Evolutionary conservation across 2,888 invertebrate species (phyloP).

Genomic region (Agrotis segetum): DNA sequence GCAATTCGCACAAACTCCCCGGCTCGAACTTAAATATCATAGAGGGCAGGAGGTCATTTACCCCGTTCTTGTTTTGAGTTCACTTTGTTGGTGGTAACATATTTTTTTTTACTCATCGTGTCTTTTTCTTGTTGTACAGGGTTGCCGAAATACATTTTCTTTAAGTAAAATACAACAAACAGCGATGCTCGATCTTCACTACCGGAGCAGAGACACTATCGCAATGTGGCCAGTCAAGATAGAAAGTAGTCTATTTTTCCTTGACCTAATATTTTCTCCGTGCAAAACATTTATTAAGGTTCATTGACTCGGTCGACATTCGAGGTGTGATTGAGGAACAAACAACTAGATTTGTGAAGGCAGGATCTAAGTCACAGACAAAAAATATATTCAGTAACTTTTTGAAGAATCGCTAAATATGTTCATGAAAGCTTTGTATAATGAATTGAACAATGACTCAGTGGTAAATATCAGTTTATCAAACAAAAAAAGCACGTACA

Average conservation of each 20-base stretch:
- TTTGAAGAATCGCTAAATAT: neutral
- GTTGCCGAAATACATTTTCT: conserved; percentile 12
- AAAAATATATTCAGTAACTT: neutral
- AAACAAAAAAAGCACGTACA: conserved; percentile 29
- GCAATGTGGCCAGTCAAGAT: conserved; percentile 47
- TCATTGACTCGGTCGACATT: conserved; percentile 46
- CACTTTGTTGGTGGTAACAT: conserved; percentile 30
- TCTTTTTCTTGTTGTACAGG: neutral
- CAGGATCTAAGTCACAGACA: conserved; percentile 1
- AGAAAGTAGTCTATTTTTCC: conserved; percentile 40
- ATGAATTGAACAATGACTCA: conserved; percentile 6
- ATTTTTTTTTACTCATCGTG: conserved; percentile 3
- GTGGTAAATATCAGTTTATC: neutral
- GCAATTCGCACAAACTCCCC: conserved; percentile 43
- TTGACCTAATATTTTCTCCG: conserved; percentile 54
- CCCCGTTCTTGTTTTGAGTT: conserved; percentile 58
- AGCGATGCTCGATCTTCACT: conserved; percentile 22
- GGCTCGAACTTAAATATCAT: conserved; percentile 52
- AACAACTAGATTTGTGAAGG: conserved; percentile 32
- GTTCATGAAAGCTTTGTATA: conserved; percentile 1
- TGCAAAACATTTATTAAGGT: conserved; percentile 48
- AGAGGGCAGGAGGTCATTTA: conserved; percentile 65
- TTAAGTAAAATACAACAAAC: conserved; percentile 14
- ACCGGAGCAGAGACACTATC: conserved; percentile 34
- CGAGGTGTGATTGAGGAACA: conserved; percentile 43